Evolutionary conservation across 2,888 invertebrate genomes (phyloP).

Genomic region (Drosophila borborema): DNA sequence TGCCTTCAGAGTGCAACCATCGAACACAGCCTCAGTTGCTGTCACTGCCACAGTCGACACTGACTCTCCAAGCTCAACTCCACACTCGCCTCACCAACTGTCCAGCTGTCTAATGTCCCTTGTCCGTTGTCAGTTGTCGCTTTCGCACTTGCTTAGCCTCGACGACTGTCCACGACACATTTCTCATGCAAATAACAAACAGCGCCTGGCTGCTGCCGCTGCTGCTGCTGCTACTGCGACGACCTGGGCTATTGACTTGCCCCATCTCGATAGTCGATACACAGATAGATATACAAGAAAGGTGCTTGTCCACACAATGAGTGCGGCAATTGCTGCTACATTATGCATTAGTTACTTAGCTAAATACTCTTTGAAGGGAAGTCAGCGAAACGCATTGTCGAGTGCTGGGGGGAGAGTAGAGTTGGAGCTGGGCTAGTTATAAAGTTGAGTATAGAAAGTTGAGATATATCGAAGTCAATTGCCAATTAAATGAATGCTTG

Average conservation of each 20-base stretch:
- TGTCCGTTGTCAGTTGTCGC: slow-evolving; percentile 54
- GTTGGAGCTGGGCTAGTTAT: neutral
- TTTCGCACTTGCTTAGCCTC: slow-evolving; percentile 54
- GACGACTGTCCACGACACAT: slow-evolving; percentile 51
- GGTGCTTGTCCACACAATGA: slow-evolving; percentile 7
- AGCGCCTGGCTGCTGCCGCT: slow-evolving; percentile 28
- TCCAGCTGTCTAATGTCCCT: slow-evolving; percentile 8
- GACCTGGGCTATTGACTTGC: slow-evolving; percentile 38
- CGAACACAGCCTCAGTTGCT: slow-evolving; percentile 19
- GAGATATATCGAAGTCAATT: too few species aligned
- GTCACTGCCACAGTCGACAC: slow-evolving; percentile 5
- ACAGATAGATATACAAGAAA: slow-evolving; percentile 7
- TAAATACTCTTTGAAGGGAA: slow-evolving; percentile 14
- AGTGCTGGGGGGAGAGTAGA: neutral
- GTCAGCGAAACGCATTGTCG: slow-evolving; percentile 5
- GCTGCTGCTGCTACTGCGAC: slow-evolving; percentile 11
- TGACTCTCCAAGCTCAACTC: slow-evolving; percentile 5
- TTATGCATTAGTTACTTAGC: slow-evolving; percentile 34
- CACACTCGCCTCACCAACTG: neutral
- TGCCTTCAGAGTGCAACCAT: slow-evolving; percentile 47
- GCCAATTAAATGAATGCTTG: neutral
- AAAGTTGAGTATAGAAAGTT: neutral
- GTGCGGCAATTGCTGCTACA: slow-evolving; percentile 7
- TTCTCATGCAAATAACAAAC: slow-evolving; percentile 67
- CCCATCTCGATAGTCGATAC: slow-evolving; percentile 15